Conservation (phyloP, 1,140 invertebrate species). For the Achatina immaculata region DNA sequence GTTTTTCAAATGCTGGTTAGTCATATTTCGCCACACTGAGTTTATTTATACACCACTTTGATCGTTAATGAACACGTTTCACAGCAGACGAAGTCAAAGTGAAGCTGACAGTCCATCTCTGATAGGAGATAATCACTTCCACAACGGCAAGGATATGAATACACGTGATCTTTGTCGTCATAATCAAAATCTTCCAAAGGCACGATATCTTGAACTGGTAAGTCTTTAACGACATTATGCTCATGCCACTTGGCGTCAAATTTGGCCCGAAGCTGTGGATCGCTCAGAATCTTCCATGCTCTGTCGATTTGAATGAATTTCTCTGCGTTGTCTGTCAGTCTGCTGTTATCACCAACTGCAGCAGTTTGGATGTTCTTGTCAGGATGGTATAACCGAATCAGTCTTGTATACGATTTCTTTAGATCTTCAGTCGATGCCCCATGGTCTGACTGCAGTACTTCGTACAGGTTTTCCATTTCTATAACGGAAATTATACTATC, state of each 20-base stretch:
- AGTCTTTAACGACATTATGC: slow-evolving; percentile 55
- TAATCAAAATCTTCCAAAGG: slow-evolving; percentile 56
- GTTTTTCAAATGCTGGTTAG: too few relatives aligned
- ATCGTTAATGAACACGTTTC: slow-evolving; percentile 63
- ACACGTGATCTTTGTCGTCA: slow-evolving; percentile 34
- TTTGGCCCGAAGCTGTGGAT: slow-evolving; percentile 50
- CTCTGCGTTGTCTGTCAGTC: slow-evolving; percentile 19
- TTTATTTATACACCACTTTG: slow-evolving; percentile 52
- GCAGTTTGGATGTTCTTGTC: slow-evolving; percentile 49
- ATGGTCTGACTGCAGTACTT: slow-evolving; percentile 48
- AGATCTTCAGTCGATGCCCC: slow-evolving; percentile 47
- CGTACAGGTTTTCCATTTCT: slow-evolving; percentile 61
- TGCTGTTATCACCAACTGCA: not conserved
- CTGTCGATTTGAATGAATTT: slow-evolving; percentile 55
- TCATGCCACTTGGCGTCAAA: slow-evolving; percentile 62
- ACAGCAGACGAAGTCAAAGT: slow-evolving; percentile 64
- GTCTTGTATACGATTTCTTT: slow-evolving; percentile 50
- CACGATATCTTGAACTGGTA: slow-evolving; percentile 64
- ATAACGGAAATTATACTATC: too few relatives aligned
- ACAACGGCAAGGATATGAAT: slow-evolving; percentile 59
- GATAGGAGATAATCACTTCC: slow-evolving; percentile 56
- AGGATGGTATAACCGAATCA: slow-evolving; percentile 56
- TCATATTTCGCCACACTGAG: too few relatives aligned
- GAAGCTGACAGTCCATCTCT: slow-evolving; percentile 49
- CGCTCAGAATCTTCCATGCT: slow-evolving; percentile 63